These are phyloP conservation scores for Malachius bipustulatus DNA, from an alignment of 2,888 invertebrate genomes.

Conservation along the genomic window DNA sequence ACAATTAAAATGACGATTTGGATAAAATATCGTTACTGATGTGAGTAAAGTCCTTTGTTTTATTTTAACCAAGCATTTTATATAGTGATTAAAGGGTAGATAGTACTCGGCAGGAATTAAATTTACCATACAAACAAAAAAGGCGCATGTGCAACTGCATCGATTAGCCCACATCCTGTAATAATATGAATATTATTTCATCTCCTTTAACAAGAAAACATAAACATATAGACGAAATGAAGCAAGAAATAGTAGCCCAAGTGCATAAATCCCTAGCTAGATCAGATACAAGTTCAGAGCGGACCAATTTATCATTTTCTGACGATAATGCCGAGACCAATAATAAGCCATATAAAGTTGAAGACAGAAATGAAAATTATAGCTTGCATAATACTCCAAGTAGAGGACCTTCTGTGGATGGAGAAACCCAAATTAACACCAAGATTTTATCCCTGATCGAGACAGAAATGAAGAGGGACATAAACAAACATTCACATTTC, in stretches of 20 bases:
- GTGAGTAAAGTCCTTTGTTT: too few relatives aligned
- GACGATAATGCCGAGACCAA: slow-evolving; percentile 22
- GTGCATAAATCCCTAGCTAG: slow-evolving; percentile 31
- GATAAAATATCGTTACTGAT: too few relatives aligned
- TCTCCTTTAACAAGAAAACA: slow-evolving; percentile 29
- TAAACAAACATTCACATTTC: slow-evolving; percentile 35
- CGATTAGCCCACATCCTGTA: neutral
- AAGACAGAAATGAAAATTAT: slow-evolving; percentile 30
- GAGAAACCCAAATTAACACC: slow-evolving; percentile 46
- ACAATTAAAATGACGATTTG: too few relatives aligned
- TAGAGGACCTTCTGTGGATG: slow-evolving; percentile 43
- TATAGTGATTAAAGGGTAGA: too few relatives aligned
- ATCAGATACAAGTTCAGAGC: slow-evolving; percentile 30
- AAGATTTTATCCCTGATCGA: slow-evolving; percentile 36
- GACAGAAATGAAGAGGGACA: slow-evolving; percentile 35
- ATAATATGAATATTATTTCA: slow-evolving; percentile 20
- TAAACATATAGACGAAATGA: slow-evolving; percentile 32
- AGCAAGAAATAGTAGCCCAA: slow-evolving; percentile 35
- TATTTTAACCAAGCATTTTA: too few relatives aligned
- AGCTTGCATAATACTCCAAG: slow-evolving; percentile 31
- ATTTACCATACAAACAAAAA: too few relatives aligned
- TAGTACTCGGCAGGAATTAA: too few relatives aligned
- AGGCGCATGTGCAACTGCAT: slow-evolving; percentile 27
- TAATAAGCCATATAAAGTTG: slow-evolving; percentile 26
- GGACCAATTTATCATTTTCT: slow-evolving; percentile 16